These are phyloP conservation scores for Lepidurus apus DNA, from an alignment of 1,140 invertebrate genomes.

Conservation along the genomic window DNA sequence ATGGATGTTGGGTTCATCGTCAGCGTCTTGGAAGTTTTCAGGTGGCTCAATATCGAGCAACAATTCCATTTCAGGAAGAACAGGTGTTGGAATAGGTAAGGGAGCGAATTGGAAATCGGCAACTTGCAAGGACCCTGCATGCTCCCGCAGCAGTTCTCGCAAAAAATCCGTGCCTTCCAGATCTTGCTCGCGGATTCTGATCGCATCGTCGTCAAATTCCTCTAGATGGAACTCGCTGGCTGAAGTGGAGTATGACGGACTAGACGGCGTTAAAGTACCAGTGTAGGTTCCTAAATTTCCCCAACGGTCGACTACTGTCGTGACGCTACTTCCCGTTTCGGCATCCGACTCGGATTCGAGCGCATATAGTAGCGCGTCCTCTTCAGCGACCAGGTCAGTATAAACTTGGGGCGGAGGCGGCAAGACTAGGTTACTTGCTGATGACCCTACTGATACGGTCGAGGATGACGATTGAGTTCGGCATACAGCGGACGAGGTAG, in stretches of 20 bases:
- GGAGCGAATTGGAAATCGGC: neutral
- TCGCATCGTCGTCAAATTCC: neutral
- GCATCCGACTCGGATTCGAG: slow-evolving; percentile 28
- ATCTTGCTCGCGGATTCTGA: neutral
- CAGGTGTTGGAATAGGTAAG: neutral
- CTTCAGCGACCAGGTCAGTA: slow-evolving; percentile 28
- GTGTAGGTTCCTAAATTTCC: neutral
- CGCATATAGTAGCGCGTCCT: slow-evolving; percentile 17
- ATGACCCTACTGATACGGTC: neutral
- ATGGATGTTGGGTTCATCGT: neutral
- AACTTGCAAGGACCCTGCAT: neutral
- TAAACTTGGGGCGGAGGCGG: slow-evolving; percentile 30
- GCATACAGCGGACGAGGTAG: neutral
- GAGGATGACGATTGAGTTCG: neutral
- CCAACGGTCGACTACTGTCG: slow-evolving; percentile 29
- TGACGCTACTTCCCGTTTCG: slow-evolving; percentile 28
- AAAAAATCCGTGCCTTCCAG: slow-evolving; percentile 27
- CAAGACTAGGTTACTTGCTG: neutral
- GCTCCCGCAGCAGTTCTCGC: neutral
- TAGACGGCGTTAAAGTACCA: neutral
- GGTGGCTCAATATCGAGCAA: neutral
- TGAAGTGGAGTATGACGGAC: neutral
- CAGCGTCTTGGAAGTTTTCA: neutral
- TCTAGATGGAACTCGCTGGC: neutral
- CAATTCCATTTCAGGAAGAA: neutral